Base-by-base conservation (phyloP, 2,113 vertebrate species). In the Salvelinus sp. region DNA sequence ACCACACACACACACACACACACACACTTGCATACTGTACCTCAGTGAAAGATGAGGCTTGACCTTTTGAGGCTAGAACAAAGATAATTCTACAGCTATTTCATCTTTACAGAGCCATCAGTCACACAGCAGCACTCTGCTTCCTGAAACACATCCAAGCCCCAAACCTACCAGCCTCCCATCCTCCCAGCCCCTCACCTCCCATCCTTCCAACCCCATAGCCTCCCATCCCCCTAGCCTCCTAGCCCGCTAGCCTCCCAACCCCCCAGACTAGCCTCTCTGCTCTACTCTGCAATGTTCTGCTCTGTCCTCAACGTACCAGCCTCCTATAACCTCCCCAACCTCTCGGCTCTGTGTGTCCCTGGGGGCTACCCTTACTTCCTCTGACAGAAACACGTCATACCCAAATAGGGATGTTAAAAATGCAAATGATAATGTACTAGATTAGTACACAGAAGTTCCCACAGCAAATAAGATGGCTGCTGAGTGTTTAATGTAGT, bases 301-400 rank as follows among this genome's bases (percentile, higher is more conserved):
- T 44, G n/a, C 48, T 79, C 60, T 70, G 68, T 75, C 38, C 7
- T 9, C 38, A 44, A 44, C 38, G 25, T 25, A 25, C 25, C 25
- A 25, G 25, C 25, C 25, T 25, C 25, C 25, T 25, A 25, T 25
- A 25, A 25, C 25, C 25, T 75, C 38, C 7, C 38, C 38, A 44
- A 44, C 38, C 38, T 44, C 38, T 44, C 9, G 2, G 38, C 38
- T 12, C 38, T 44, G 2, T 44, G 57, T 79, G 72, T 79, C 72
- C 66, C 67, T 25, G 6, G 25, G 25, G 20, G 38, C 58, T 62
- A 64, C 18, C 57, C 60, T 64, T 71, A 76, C 68, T 70, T 12
- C 14, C 28, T 58, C n/a, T n/a, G 44, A n/a, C 28, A 27, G 58
- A 6, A 30, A 23, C 2, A 38, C 6, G 18, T 69, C 33, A 22